A percentile compares a stretch with the other conserved stretches of the same genome.
phyloP scores from a whole-genome alignment of 2,113 vertebrate species.

The Procavia capensis region DNA sequence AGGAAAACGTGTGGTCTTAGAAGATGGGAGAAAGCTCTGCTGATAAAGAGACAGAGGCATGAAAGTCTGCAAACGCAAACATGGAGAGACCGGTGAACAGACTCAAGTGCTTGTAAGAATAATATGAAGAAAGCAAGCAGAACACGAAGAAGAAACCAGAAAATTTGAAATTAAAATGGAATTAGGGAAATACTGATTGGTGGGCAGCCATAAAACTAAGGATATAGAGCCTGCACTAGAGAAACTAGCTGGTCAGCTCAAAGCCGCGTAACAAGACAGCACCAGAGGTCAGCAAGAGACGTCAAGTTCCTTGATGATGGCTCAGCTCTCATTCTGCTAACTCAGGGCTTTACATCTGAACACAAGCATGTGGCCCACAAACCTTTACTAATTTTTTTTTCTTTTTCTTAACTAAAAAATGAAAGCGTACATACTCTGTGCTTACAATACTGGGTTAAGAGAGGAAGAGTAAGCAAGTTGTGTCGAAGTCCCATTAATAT shows the following conservation, averaged over 20 bases:
- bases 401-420: no score
- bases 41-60: no score
- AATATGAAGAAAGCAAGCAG: background rate
- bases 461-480: no score
- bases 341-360: background rate
- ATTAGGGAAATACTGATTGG: background rate
- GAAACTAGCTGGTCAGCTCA: background rate
- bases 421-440: no score
- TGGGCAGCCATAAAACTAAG: background rate
- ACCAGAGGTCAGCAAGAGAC: background rate
- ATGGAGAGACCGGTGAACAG: background rate
- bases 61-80: background rate
- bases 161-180: background rate
- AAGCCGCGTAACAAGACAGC: background rate
- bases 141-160: background rate
- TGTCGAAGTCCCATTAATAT: no score
- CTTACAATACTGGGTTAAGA: no score
- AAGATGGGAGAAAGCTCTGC: background rate
- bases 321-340: accelerated
- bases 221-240: background rate
- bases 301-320: background rate
- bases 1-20: background rate
- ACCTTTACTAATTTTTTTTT: background rate
- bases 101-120: background rate
- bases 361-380: accelerated